A percentile compares a stretch with the other conserved stretches of the same genome.
Conservation (phyloP, 2,888 invertebrate species). For the Leucania comma region DNA sequence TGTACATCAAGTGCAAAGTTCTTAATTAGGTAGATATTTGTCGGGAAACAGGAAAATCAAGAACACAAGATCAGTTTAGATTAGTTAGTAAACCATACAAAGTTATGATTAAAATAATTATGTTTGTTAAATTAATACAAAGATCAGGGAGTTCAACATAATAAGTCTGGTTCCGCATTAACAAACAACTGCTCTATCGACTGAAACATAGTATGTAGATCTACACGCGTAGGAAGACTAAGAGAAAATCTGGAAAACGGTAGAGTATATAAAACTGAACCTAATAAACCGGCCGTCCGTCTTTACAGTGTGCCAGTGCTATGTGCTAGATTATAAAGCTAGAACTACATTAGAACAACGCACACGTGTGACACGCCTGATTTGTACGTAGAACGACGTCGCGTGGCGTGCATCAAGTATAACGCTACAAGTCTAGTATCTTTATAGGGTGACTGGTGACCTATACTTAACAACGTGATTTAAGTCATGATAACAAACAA, state of each 20-base stretch:
- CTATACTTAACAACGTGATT: no score
- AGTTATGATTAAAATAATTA: slow-evolving; percentile 13
- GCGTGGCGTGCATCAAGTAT: no score
- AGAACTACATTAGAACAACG: no score
- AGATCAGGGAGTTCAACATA: slow-evolving; percentile 66
- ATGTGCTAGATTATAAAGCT: no score
- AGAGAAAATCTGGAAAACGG: neutral
- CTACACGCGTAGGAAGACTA: neutral
- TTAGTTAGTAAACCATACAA: neutral
- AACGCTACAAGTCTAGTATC: no score
- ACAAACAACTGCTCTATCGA: slow-evolving; percentile 50
- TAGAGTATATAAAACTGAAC: no score
- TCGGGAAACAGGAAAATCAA: neutral
- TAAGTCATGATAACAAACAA: no score
- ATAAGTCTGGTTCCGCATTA: slow-evolving; percentile 59
- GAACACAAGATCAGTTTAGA: neutral
- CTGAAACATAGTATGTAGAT: slow-evolving; percentile 18
- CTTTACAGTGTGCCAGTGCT: no score
- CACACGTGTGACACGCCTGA: no score
- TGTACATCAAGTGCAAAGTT: neutral
- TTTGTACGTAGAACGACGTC: no score
- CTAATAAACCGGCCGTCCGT: no score
- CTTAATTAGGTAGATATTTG: neutral
- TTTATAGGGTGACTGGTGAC: no score
- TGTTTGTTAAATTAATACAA: slow-evolving; percentile 47